Conservation (phyloP, 1,140 invertebrate species). For the Cydia pomonella region DNA sequence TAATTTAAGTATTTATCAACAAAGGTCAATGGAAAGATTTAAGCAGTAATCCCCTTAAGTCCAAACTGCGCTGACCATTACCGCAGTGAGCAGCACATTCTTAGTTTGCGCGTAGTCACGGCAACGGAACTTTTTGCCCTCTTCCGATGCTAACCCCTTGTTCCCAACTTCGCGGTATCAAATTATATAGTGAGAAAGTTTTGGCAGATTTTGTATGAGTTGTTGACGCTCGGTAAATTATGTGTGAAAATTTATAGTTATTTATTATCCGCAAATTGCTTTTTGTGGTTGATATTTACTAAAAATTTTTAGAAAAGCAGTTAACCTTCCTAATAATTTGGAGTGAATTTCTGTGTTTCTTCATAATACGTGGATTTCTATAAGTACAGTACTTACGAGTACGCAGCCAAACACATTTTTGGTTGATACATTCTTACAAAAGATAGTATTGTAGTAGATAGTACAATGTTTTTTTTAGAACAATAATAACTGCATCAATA, state of each 20-base stretch:
- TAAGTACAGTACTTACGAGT: no score
- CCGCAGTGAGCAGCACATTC: constrained; percentile 51
- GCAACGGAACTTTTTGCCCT: constrained; percentile 54
- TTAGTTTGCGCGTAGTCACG: constrained; percentile 57
- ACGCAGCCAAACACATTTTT: no score
- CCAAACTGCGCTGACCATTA: background rate
- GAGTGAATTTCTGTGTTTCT: no score
- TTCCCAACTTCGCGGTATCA: constrained; percentile 53
- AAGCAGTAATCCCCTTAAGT: background rate
- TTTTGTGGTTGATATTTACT: constrained; percentile 5
- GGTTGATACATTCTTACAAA: no score
- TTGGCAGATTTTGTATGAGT: constrained; percentile 32
- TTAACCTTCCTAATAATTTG: no score
- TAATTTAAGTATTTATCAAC: no score
- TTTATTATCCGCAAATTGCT: constrained; percentile 31
- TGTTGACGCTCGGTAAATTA: constrained; percentile 29
- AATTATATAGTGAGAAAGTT: constrained; percentile 48
- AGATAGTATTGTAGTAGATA: no score
- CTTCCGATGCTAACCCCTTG: constrained; percentile 47
- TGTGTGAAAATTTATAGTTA: constrained; percentile 29
- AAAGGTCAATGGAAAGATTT: no score
- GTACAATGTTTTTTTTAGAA: no score
- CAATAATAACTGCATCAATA: no score
- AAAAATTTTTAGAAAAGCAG: background rate
- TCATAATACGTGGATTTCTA: no score